Base-by-base conservation (phyloP, 2,888 invertebrate genomes). In the Drosophila barbarae region DNA sequence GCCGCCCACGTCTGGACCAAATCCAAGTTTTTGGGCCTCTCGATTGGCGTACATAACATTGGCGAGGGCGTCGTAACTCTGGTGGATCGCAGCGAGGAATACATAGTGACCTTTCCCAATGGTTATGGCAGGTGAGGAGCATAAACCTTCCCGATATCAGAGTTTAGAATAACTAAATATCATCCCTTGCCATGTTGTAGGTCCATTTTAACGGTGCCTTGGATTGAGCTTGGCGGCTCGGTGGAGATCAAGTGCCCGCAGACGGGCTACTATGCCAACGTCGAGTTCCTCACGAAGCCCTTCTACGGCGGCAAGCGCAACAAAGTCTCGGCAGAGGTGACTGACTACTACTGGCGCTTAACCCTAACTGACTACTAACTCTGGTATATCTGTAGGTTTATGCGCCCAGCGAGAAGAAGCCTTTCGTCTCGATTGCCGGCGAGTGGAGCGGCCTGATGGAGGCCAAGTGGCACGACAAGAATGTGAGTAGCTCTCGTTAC, bases 1-100 rank as follows among this genome's bases (percentile, higher is more conserved):
- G 95, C 96, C 86, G 99, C 98, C 8, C 97, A 97, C 90, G 96
- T 99, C 53, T 99, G 98, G 96, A 99, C 99, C 7, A 99, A 99
- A 90, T 99, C 98, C 85, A 99, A 99, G 91, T 99, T 99, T 90
- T 92, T 99, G 23, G 99, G 99, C 0, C 91, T 99, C 23, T 98
- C 98, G 12, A 95, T 98, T 78, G 98, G 98, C n/a, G 96, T 97
- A 0, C 96, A 99, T 86, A 99, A 99, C 90, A 96, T 99, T 55
- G 99, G 99, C 5, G 94, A 95, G 85, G 99, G 98, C 3, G 93
- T 94, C 35, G 95, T 99, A n/a, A 95, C 95, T 5, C 91, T 99
- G 8, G 90, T 97, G 59, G 96, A 98, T 80, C 92, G 94, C 70
- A 96, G 95, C 58, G 99, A 99, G 88, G 96, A 98, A 86, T 99